Conservation (phyloP, 2,888 invertebrate genomes). For the Callosobruchus maculatus region DNA sequence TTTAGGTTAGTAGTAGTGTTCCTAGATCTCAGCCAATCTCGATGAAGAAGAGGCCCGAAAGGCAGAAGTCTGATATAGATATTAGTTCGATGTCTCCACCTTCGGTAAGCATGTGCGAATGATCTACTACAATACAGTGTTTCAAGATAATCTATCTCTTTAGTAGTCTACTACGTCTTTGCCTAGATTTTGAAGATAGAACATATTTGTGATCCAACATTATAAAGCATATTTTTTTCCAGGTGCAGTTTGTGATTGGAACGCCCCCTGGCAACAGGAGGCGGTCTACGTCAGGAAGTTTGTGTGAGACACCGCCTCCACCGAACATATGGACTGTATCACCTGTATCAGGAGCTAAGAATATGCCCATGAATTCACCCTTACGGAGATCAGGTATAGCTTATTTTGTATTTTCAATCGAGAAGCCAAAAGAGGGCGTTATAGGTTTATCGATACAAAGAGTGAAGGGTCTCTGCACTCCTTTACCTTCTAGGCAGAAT, state of each 20-base stretch:
- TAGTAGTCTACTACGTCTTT: too few relatives aligned
- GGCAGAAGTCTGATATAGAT: slow-evolving; percentile 78
- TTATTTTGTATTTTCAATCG: too few relatives aligned
- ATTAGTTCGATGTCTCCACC: slow-evolving; percentile 92
- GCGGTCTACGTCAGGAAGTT: slow-evolving; percentile 63
- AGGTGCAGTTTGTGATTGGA: slow-evolving; percentile 82
- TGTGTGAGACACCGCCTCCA: slow-evolving; percentile 70
- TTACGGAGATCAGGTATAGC: slow-evolving; percentile 60
- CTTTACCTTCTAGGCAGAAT: too few relatives aligned
- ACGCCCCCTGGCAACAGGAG: slow-evolving; percentile 71
- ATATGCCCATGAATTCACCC: slow-evolving; percentile 61
- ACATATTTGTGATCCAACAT: too few relatives aligned
- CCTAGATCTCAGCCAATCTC: slow-evolving; percentile 85
- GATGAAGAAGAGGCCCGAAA: slow-evolving; percentile 72
- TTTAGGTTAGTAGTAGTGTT: slow-evolving; percentile 45
- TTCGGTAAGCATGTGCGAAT: slow-evolving; percentile 56
- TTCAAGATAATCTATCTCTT: too few relatives aligned
- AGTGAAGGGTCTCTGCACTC: too few relatives aligned
- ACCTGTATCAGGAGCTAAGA: slow-evolving; percentile 59
- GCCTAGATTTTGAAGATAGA: too few relatives aligned
- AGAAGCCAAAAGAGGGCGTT: too few relatives aligned
- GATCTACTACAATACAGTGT: too few relatives aligned
- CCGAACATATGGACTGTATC: slow-evolving; percentile 83
- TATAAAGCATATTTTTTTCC: slow-evolving; percentile 21
- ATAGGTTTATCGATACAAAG: too few relatives aligned